phyloP scores from a whole-genome alignment of 1,140 invertebrate genomes.

The Panagrolaimus sp. region DNA sequence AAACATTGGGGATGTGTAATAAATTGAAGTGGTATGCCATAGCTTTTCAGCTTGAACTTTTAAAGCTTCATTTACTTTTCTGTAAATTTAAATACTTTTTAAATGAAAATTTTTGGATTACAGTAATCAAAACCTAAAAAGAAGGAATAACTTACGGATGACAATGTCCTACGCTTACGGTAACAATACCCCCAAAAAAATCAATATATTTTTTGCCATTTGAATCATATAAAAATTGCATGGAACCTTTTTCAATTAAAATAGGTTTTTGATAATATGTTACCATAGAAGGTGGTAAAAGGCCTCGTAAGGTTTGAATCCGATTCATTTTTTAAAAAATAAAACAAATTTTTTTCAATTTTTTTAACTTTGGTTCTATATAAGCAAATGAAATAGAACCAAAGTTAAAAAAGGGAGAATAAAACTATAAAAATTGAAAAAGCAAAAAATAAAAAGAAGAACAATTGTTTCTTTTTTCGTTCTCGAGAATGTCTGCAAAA shows the following conservation, averaged over 20 bases:
- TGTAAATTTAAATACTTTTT: slow-evolving; percentile 45
- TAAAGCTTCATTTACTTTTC: slow-evolving; percentile 69
- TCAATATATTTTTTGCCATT: slow-evolving; percentile 80
- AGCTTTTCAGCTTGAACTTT: slow-evolving; percentile 73
- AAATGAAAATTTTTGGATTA: neutral
- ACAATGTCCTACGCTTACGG: slow-evolving; percentile 91
- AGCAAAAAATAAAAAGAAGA: neutral
- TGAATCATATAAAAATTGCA: slow-evolving; percentile 86
- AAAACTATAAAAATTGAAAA: neutral
- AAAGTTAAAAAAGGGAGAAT: neutral
- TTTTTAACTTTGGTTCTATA: neutral
- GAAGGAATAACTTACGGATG: slow-evolving; percentile 76
- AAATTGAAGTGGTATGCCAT: slow-evolving; percentile 81
- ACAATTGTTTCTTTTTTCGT: no score
- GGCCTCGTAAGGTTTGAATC: slow-evolving; percentile 28
- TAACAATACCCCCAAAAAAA: slow-evolving; percentile 84
- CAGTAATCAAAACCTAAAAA: slow-evolving; percentile 60
- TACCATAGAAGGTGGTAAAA: slow-evolving; percentile 65
- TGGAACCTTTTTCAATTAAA: slow-evolving; percentile 74
- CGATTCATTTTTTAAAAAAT: slow-evolving; percentile 27
- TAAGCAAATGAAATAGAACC: neutral
- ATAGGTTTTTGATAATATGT: slow-evolving; percentile 77
- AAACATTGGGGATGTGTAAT: slow-evolving; percentile 78
- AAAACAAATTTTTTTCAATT: no score
- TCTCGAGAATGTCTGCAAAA: no score